Percentiles rank a stretch among this genome's conserved stretches.
Conservation (phyloP, 2,113 vertebrate genomes). For the Ploceus nigricollis region DNA sequence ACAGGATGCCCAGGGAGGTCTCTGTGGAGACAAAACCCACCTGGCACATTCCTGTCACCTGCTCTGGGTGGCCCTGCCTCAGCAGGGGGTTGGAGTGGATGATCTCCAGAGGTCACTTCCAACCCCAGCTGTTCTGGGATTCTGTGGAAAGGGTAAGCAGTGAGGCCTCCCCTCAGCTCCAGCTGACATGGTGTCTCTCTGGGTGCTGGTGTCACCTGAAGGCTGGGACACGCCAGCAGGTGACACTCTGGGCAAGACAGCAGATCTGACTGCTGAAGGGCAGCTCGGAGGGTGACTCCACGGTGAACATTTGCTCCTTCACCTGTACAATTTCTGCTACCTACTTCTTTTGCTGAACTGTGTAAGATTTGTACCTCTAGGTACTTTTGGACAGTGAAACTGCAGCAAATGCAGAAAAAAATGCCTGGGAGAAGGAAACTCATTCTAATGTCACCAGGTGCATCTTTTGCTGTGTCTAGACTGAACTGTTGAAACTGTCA, state of each 20-base stretch:
- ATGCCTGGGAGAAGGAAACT: background rate
- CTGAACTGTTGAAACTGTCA: background rate
- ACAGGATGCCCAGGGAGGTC: background rate
- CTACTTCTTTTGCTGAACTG: background rate
- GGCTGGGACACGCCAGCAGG: background rate
- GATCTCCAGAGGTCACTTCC: background rate
- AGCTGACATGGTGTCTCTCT: background rate
- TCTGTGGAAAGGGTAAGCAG: background rate
- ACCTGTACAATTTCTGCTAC: background rate
- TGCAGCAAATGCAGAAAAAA: background rate
- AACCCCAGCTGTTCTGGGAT: background rate
- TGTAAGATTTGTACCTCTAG: background rate
- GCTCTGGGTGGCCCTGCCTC: background rate
- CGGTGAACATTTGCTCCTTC: background rate
- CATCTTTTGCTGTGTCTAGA: background rate
- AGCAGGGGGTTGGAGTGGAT: background rate
- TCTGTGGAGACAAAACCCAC: background rate
- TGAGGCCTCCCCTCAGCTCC: background rate
- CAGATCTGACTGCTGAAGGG: background rate
- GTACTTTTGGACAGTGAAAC: background rate
- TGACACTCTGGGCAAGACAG: background rate
- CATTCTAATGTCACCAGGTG: background rate
- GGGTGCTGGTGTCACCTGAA: background rate
- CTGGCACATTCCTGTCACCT: background rate
- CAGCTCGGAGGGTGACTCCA: accelerated